A percentile compares a stretch with the other conserved stretches of the same genome.
Conservation (phyloP, 2,888 invertebrate genomes). For the Dynastes maya region DNA sequence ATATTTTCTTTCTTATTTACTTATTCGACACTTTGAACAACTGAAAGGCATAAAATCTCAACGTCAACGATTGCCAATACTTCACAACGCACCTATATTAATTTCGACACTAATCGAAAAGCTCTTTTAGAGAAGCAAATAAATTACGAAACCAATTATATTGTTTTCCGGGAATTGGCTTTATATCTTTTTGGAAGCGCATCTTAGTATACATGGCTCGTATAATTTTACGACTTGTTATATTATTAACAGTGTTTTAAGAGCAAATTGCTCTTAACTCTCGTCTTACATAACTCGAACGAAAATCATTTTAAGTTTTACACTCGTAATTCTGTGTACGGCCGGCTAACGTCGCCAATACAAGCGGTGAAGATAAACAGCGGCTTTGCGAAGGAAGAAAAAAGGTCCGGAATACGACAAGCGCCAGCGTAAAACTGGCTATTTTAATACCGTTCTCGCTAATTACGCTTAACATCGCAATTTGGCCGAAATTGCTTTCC, state of each 20-base stretch:
- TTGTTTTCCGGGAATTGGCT: slow-evolving; percentile 35
- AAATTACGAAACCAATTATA: slow-evolving; percentile 32
- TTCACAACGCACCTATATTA: background rate
- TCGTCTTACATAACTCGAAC: slow-evolving; percentile 27
- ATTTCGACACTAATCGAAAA: background rate
- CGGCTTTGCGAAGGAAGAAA: background rate
- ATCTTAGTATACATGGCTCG: slow-evolving; percentile 33
- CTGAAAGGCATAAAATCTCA: too few relatives aligned
- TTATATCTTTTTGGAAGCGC: slow-evolving; percentile 34
- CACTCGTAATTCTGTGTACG: slow-evolving; percentile 17
- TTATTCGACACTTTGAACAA: too few relatives aligned
- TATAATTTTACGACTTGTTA: slow-evolving; percentile 42
- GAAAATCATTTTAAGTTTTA: slow-evolving; percentile 22
- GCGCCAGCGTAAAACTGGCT: slow-evolving; percentile 24
- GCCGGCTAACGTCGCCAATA: background rate
- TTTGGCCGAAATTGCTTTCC: slow-evolving; percentile 29
- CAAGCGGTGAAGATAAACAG: slow-evolving; percentile 7
- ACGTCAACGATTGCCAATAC: too few relatives aligned
- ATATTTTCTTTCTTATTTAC: too few relatives aligned
- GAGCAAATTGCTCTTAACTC: slow-evolving; percentile 38
- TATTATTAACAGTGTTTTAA: slow-evolving; percentile 41
- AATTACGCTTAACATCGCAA: slow-evolving; percentile 36
- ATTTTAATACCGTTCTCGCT: slow-evolving; percentile 33
- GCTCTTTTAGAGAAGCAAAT: slow-evolving; percentile 15
- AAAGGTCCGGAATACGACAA: background rate